phyloP scores from a whole-genome alignment of 2,888 invertebrate genomes.

The Harmothoe impar region DNA sequence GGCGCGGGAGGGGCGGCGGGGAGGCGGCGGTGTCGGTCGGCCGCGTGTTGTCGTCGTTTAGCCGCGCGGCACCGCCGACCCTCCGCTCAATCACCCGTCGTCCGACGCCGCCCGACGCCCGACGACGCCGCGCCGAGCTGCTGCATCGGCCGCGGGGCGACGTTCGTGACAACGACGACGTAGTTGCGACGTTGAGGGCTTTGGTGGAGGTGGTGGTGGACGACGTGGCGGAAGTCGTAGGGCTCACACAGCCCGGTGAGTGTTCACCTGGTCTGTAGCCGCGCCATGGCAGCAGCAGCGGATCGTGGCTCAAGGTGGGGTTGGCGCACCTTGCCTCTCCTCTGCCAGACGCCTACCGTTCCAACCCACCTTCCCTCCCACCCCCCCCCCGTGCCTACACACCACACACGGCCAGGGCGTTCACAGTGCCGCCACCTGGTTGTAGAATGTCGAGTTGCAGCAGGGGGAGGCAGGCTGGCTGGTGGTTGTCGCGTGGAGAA shows the following conservation, averaged over 20 bases:
- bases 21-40: neutral
- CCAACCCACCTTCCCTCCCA: constrained; percentile 25
- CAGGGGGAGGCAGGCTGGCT: neutral
- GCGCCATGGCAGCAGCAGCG: neutral
- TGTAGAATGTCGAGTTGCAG: neutral
- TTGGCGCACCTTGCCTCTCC: constrained; percentile 1
- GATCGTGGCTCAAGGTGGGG: neutral
- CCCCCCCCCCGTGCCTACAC: neutral
- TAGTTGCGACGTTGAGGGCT: neutral
- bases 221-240: neutral
- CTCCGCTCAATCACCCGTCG: neutral
- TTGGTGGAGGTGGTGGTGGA: neutral
- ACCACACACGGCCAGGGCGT: neutral
- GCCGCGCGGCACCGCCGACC: neutral
- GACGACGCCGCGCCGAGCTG: constrained; percentile 20
- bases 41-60: neutral
- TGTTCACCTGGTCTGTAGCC: neutral
- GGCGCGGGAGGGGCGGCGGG: constrained; percentile 24
- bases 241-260: neutral
- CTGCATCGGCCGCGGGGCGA: constrained; percentile 1
- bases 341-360: neutral
- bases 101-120: constrained; percentile 52
- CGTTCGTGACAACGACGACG: neutral
- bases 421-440: constrained; percentile 40
- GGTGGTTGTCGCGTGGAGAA: neutral